Base-by-base conservation (phyloP, 53 echinoderm and acorn worm species). In the Astropecten irregularis region DNA sequence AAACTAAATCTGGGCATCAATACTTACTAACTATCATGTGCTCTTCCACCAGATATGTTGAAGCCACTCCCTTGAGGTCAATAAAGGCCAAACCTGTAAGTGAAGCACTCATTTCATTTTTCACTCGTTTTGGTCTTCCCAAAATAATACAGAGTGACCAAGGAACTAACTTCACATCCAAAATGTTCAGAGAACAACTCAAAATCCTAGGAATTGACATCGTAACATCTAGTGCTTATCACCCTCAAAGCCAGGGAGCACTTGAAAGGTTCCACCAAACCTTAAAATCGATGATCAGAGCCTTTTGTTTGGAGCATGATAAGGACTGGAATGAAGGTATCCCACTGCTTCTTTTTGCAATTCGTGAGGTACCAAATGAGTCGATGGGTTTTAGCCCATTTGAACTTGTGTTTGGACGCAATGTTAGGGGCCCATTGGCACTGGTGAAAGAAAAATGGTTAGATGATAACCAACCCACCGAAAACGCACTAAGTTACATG, bases 11-110 rank as follows among this genome's bases (percentile, higher is more conserved):
- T 39, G 85, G 88, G 0, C 77, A 91, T 83, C 62, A 87, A 66
- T 91, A 84, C 32, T 4, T 87, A n/a, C 40, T 92, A 9, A 95
- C 92, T 7, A 89, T 95, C 13, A 83, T 95, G 89, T 69, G 82
- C 37, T 71, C 89, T 11, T 55, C 81, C 1, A 95, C 95, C 0
- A 85, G 92, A 13, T 95, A 86, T 57, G 68, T 84, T 7, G 95
- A 95, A 68, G 95, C 92, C 4, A 82, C 87, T 32, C 90, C 90
- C 1, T 62, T 95, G 16, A 73, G 87, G 32, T 79, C 70, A 23
- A 92, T 92, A 39, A 85, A 74, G 10, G 76, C 90, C 4, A 64
- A 81, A 33, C 84, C 83, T 9, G 82, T 92, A 1, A 42, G 49
- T 21, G 71, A 95, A 16, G 86, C 89, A 1, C 55, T 95, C 14